Base-by-base conservation (phyloP, 2,888 invertebrate genomes). In the Liopterus haemorrhoidalis region DNA sequence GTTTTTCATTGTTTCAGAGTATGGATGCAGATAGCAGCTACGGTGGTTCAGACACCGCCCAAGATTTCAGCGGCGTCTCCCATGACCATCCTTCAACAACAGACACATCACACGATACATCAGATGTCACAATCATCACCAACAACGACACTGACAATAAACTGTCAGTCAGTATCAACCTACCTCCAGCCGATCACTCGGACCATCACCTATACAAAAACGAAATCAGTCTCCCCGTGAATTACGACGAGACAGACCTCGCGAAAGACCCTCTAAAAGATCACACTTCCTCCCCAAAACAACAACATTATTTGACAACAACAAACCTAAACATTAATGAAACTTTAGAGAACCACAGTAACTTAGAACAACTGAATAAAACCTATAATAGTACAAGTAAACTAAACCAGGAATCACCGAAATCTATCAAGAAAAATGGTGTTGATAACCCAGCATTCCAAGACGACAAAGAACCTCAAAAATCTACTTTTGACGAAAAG, bases 371-470 rank as follows among this genome's bases (percentile, higher is more conserved):
- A 46, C 60, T 65, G 58, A 66, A 62, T 48, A 66, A 65, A 46
- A 65, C 65, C 43, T 69, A 67, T 45, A 66, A 59, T 47, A 68
- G 68, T 54, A 63, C 65, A 20, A 67, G 61, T 44, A 64, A 63
- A 32, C 55, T 70, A 44, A 64, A 66, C 41, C 54, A 56, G 14
- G 54, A 55, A 14, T 52, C 56, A 3, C 55, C 59, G 6, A 54
- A 55, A 28, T 45, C 52, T 19, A 56, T 50, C 6, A 62, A 59
- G 0, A 49, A 44, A 5, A 35, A 50, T 4, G 70, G 77, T 20
- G 71, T 76, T 57, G 70, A 74, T 46, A 70, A 70, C 58, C 68
- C 68, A 1, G 69, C 65, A 1, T 70, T 63, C 47, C 58, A 62
- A 25, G 60, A 62, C 8, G 66, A 67, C 33, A 62, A 63, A 66